Base-by-base conservation (phyloP, 2,797 vertebrate species). In the Danio tinwini region DNA sequence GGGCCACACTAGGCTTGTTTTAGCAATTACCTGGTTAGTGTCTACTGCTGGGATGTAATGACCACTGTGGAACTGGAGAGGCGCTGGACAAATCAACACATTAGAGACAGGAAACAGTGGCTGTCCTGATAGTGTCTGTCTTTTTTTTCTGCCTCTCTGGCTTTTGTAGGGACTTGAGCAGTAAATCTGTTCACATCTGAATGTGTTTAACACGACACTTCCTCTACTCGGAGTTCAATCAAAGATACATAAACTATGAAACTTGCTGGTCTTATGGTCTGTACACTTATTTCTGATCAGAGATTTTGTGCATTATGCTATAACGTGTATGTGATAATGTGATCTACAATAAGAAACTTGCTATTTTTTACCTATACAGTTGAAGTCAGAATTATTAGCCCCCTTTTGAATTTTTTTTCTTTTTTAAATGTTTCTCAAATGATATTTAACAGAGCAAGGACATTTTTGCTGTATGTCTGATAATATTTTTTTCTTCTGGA, bases 21-120 rank as follows among this genome's bases (percentile, higher is more conserved):
- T 88, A 84, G 84, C 88, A 88, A 90, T 84, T 91, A 93, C 84
- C 64, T 4, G 77, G 83, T 88, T 21, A 42, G 1, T 56, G 21
- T 29, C 13, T 56, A 64, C 70, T 85, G 83, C 80, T 81, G 74
- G 84, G 45, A 80, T 70, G 53, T 72, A 82, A 71, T 49, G 52
- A 44, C 42, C 62, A 64, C 64, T 55, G n/a, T 37, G 81, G 14
- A 82, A 83, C 78, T 63, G 49, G 2, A 81, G 80, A 86, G 62
- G 82, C 79, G 63, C 73, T 68, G 78, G 16, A 82, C 81, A 76
- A 68, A 82, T 83, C 81, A 59, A 69, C 58, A 79, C 47, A 63
- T 79, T 79, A 63, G 9, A 53, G 47, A 64, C 37, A 8, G 42
- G 79, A 74, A 73, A 61, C 56, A 70, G 45, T 50, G 47, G 62